These are phyloP conservation scores for Heteronetta atricapilla DNA, from an alignment of 2,113 vertebrate genomes.

Conservation along the genomic window DNA sequence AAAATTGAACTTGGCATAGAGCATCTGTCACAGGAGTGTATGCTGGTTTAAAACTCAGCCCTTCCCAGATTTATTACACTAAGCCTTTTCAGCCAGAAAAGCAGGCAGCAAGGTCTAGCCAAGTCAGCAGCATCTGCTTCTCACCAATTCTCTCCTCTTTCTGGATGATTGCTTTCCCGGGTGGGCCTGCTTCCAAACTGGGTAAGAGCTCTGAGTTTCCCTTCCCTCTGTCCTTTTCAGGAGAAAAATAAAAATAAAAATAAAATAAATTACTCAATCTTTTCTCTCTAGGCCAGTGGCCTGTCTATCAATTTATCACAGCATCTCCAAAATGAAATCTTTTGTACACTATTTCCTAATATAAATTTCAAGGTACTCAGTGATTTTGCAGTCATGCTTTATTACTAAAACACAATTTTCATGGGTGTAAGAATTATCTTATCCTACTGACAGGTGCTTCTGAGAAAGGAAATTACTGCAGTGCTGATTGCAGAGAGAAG, in stretches of 20 bases:
- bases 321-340: neutral
- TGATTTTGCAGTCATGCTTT: neutral
- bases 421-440: neutral
- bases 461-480: neutral
- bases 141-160: neutral
- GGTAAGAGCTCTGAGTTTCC: neutral
- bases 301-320: neutral
- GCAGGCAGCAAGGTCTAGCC: neutral
- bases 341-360: neutral
- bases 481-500: neutral
- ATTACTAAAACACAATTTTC: neutral
- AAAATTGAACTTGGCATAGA: neutral
- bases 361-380: neutral
- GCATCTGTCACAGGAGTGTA: neutral
- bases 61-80: neutral
- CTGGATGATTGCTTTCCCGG: neutral
- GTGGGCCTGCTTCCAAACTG: neutral
- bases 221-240: neutral
- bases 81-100: neutral
- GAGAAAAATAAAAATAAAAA: neutral
- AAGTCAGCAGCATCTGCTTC: neutral
- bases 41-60: neutral
- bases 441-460: neutral
- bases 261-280: neutral
- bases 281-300: neutral